phyloP scores from a whole-genome alignment of 2,113 vertebrate species.

The Xenopus laevis region DNA sequence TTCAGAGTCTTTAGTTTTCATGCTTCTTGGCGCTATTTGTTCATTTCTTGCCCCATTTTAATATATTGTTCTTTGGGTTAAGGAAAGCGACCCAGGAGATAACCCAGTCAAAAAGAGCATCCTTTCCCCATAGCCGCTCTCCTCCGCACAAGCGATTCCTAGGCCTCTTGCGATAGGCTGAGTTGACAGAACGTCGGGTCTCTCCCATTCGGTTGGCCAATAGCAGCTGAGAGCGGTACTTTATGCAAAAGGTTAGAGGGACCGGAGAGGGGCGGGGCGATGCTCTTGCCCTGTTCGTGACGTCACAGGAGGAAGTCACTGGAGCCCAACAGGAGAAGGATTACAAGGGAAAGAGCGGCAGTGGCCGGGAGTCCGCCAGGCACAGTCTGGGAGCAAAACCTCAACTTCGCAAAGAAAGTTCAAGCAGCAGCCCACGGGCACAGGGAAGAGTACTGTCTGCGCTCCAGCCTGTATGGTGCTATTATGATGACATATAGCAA shows the following conservation, averaged over 20 bases:
- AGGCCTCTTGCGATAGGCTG: conserved; percentile 72
- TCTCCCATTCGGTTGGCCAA: conserved; percentile 67
- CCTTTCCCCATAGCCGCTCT: conserved; percentile 22
- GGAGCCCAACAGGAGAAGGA: conserved; percentile 79
- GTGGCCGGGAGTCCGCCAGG: conserved; percentile 73
- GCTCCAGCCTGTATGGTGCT: conserved; percentile 12
- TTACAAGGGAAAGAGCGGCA: conserved; percentile 82
- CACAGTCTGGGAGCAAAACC: conserved; percentile 64
- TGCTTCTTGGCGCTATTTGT: conserved; percentile 14
- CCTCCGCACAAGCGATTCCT: conserved; percentile 51
- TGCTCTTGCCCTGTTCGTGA: conserved; percentile 74
- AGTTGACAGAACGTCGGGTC: conserved; percentile 60
- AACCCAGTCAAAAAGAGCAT: conserved; percentile 45
- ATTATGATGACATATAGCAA: conserved; percentile 5
- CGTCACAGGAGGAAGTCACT: conserved; percentile 91
- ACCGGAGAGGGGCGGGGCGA: conserved; percentile 57
- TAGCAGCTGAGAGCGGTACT: conserved; percentile 65
- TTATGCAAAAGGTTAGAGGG: conserved; percentile 60
- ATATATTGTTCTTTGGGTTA: conserved; percentile 32
- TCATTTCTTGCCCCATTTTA: neutral
- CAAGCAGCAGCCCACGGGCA: conserved; percentile 48
- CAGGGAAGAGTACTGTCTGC: neutral
- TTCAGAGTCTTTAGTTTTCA: neutral
- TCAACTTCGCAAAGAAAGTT: conserved; percentile 91
- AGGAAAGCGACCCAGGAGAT: conserved; percentile 34